A percentile compares a stretch with the other conserved stretches of the same genome.
Conservation (phyloP, 2,888 invertebrate genomes). For the Diarsia mendica region DNA sequence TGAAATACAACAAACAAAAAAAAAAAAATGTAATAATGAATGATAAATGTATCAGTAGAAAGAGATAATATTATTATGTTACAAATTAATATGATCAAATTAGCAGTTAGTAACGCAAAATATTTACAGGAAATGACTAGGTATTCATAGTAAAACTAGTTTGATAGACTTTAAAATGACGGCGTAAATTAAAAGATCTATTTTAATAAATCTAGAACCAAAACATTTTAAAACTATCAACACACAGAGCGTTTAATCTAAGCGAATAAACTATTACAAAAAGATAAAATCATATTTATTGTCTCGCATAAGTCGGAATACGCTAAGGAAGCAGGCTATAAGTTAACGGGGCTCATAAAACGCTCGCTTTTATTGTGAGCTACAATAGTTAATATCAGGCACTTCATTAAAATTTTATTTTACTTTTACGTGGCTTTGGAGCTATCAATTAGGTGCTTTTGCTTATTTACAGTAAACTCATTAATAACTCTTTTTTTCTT, state of each 20-base stretch:
- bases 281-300: constrained; percentile 52
- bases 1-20: no score
- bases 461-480: neutral
- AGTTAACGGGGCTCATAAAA: constrained; percentile 48
- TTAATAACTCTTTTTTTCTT: no score
- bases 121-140: no score
- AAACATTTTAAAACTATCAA: neutral
- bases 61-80: no score
- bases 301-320: constrained; percentile 21
- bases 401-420: constrained; percentile 46
- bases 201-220: neutral
- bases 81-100: no score
- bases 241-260: neutral
- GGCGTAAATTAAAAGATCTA: no score
- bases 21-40: no score
- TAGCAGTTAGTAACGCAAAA: no score
- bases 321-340: constrained; percentile 31
- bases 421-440: constrained; percentile 21
- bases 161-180: no score
- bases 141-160: no score
- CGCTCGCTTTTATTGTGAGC: constrained; percentile 44
- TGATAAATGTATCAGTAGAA: no score
- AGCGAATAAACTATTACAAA: constrained; percentile 29
- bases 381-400: constrained; percentile 38
- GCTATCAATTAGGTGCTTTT: constrained; percentile 43